Evolutionary conservation across 2,888 invertebrate species (phyloP), one percentile per base, ranked within the genome.

Genomic region (Tenthredo amoena): DNA sequence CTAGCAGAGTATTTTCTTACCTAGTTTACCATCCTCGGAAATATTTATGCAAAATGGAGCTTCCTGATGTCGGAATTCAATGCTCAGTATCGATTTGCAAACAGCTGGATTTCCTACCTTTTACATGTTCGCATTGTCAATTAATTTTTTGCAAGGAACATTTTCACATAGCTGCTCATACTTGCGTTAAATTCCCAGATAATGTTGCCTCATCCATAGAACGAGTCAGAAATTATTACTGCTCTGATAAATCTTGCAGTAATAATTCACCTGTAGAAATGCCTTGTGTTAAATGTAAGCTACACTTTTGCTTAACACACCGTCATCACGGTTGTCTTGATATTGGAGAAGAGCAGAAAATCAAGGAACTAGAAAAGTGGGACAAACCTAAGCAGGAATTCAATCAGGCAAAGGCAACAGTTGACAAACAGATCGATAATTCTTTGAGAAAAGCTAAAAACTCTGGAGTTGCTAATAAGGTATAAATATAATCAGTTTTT

Each of bases 301-400:
- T 95, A 89, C 96, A 97, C 93, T 97, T 94, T 92, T 97, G 97
- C 92, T 94, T 97, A 37, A 93, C 94, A 62, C 97, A 97, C 91
- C 95, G 97, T 85, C 94, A 94, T 89, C 94, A 94, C 88, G 93
- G 92, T 0, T 95, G 95, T 91, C 94, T 95, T 86, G 95, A 95
- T 91, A 94, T 94, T 88, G 95, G 95, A 91, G 94, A 95, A 88
- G 94, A 95, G 86, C 94, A 94, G 47, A 94, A 95, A 91, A 94
- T 94, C 82, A 94, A 94, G 12, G 95, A 95, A 90, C 94, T 95
- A 88, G 95, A 95, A 89, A 95, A 95, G 87, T 94, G 95, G 93
- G 94, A 95, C 88, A 95, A 95, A 86, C 96, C 96, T 18, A 94
- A 95, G 87, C 94, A 95, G 87, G 95, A 96, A 89, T 96, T 96